Conservation (phyloP, 2,888 invertebrate genomes). For the Patella pellucida region DNA sequence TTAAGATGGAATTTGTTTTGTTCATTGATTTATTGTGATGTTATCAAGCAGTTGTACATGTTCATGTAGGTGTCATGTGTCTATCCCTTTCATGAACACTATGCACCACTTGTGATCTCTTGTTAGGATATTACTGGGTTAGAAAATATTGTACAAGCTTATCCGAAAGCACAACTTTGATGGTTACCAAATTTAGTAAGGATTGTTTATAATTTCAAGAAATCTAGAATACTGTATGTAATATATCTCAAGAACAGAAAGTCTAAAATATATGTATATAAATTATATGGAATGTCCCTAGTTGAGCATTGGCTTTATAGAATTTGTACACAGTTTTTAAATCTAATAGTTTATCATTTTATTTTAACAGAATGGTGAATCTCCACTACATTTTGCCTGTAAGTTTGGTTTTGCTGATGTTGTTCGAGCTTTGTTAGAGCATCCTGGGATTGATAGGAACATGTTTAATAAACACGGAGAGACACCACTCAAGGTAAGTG, state of each 20-base stretch:
- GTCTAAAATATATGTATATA: not conserved
- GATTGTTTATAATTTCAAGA: too few relatives aligned
- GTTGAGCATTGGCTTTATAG: not conserved
- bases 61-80: too few relatives aligned
- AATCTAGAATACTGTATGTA: not conserved
- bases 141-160: too few relatives aligned
- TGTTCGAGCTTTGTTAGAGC: constrained; percentile 84
- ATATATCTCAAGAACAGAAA: not conserved
- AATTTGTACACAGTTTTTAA: constrained; percentile 1
- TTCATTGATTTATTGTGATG: too few relatives aligned
- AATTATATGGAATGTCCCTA: not conserved
- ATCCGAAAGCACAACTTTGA: too few relatives aligned
- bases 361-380: constrained; percentile 76
- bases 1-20: too few relatives aligned
- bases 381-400: constrained; percentile 92
- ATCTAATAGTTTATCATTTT: not conserved
- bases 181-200: too few relatives aligned
- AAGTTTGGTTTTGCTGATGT: constrained; percentile 88
- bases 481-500: constrained; percentile 81
- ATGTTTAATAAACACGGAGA: constrained; percentile 83
- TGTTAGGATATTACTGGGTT: too few relatives aligned
- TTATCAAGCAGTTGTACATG: too few relatives aligned
- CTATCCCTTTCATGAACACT: too few relatives aligned
- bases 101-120: too few relatives aligned
- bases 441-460: constrained; percentile 83